Base-by-base conservation (phyloP, 2,888 invertebrate genomes). In the Cheiracanthium punctorium region DNA sequence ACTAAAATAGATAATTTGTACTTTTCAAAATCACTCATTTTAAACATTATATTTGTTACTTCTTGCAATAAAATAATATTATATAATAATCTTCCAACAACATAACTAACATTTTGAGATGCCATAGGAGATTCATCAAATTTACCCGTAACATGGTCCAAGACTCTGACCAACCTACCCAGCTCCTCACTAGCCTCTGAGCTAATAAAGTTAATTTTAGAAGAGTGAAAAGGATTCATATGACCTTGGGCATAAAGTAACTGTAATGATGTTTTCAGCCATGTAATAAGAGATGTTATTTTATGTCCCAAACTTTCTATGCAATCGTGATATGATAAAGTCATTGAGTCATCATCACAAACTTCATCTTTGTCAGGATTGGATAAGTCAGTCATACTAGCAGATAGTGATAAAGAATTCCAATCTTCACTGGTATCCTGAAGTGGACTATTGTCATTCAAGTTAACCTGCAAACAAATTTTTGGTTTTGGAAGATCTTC, bases 301-400 rank as follows among this genome's bases (percentile, higher is more conserved):
- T 88, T 88, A 48, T 80, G 70, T 37, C 77, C 64, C 28, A 88
- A 28, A n/a, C 67, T 71, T 52, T 84, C 88, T 52, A 84, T 73
- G 32, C 84, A 84, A 17, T 71, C 85, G 7, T 43, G 33, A 29
- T 74, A 69, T 1, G 80, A 80, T 14, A 81, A 67, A 0, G 77
- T 65, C 17, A 80, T 41, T 4, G 58, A n/a, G 30, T 82, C 71
- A 0, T 73, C 76, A 0, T 75, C 71, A 33, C 73, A 69, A 12
- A 32, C 58, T 17, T 69, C 86, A 64, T 77, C 82, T 48, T 48
- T 77, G 7, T 82, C 86, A 2, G 74, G n/a, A 30, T 72, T 80
- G 10, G 80, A 69, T 10, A 88, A 71, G 58, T 88, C 88, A 14
- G 88, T 84, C 87, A 88, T 88, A 58, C 88, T 88, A 0, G 87